Conservation (phyloP, 2,888 invertebrate species). For the Drosophila infuscata region DNA sequence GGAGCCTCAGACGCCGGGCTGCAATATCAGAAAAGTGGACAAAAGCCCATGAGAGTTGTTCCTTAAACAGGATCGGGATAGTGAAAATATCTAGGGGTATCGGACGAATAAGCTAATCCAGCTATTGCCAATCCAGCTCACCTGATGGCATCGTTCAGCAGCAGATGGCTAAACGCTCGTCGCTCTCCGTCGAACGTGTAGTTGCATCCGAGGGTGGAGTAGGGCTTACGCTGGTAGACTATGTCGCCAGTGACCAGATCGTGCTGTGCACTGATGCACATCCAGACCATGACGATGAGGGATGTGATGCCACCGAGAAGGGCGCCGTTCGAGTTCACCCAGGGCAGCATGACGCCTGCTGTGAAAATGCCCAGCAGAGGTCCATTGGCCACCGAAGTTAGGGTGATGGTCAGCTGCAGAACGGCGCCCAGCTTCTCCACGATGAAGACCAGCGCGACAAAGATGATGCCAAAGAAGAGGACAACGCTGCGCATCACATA, state of each 20-base stretch:
- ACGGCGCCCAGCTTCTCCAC: constrained; percentile 90
- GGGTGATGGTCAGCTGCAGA: constrained; percentile 88
- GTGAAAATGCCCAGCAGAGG: constrained; percentile 89
- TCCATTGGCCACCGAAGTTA: constrained; percentile 89
- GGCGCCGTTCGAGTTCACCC: constrained; percentile 88
- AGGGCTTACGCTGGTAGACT: constrained; percentile 86
- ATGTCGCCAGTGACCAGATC: constrained; percentile 86
- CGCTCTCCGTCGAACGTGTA: constrained; percentile 85
- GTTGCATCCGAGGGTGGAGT: constrained; percentile 86
- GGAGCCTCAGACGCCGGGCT: constrained; percentile 72
- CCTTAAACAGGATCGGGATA: neutral
- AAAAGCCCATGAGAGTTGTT: neutral
- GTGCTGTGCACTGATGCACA: constrained; percentile 86
- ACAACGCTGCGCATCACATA: constrained; percentile 89
- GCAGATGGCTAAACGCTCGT: constrained; percentile 75
- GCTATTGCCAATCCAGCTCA: constrained; percentile 2
- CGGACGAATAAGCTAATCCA: neutral
- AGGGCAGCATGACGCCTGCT: constrained; percentile 89
- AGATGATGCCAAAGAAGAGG: constrained; percentile 87
- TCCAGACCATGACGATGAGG: constrained; percentile 86
- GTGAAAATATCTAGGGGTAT: neutral
- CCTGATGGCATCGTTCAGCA: constrained; percentile 58
- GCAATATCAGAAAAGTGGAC: neutral
- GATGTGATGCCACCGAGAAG: constrained; percentile 86
- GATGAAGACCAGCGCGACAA: constrained; percentile 88